Evolutionary conservation across 2,113 vertebrate species (phyloP), one percentile per base, ranked within the genome.

Genomic region (Ellobius talpinus): DNA sequence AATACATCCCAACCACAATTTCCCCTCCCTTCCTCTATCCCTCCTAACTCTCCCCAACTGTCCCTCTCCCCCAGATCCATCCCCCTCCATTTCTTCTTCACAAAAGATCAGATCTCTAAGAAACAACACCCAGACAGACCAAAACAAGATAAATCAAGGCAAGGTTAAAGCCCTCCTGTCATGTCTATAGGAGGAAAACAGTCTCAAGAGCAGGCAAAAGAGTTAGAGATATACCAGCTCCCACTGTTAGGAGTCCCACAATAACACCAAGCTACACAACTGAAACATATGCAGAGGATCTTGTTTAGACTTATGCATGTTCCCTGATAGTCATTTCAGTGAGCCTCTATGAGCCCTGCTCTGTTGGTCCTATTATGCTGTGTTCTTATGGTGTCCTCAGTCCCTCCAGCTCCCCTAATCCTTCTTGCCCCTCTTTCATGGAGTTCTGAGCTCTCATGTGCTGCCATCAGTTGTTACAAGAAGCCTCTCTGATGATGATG

Each of bases 261-360:
- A 78, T 16, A 33, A 50, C 3, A 50, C 26, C 3, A 78, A 52
- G 9, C 31, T 24, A 81, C 36, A 12, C 50, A 52, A 33, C 29
- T 12, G 14, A 11, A 36, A 50, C 17, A 79, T 36, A 79, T 31
- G 14, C 77, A n/a, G 50, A n/a, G 50, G 17, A 12, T 8, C 50
- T 50, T 19, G 33, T 21, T 19, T 19, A 36, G 29, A 78, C 7
- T 1, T 4, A 36, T 36, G 2, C 4, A 10, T 2, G 8, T 4
- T 0, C 16, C 17, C 8, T 47, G 17, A 4, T 36, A 50, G 31
- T 33, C 17, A 9, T 4, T 79, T 79, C 47, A 55, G 47, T 79
- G 77, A 52, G 31, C 9, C 17, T 9, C 5, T 10, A 4, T 36
- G 31, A 55, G 31, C 17, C 7, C 50, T 55, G 31, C 17, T 55